A percentile compares a stretch with the other conserved stretches of the same genome.
Conservation (phyloP, 2,888 invertebrate genomes). For the Celastrina argiolus region DNA sequence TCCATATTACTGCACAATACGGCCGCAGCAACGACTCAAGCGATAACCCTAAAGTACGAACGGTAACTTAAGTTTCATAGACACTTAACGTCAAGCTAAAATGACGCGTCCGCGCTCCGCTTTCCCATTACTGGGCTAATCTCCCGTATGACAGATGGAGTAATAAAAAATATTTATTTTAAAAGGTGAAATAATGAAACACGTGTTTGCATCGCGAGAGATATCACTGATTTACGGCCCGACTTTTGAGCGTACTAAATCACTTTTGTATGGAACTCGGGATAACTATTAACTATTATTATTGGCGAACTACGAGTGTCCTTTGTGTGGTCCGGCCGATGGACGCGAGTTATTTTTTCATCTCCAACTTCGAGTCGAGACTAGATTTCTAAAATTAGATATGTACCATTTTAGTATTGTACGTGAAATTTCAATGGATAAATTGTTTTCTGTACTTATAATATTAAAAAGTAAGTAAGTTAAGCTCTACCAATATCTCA, state of each 20-base stretch:
- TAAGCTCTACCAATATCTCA: background rate
- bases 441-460: too few species aligned
- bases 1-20: background rate
- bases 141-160: slow-evolving; percentile 70
- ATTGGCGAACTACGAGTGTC: slow-evolving; percentile 55
- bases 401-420: background rate
- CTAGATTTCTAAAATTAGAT: background rate
- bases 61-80: slow-evolving; percentile 60
- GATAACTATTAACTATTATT: slow-evolving; percentile 76
- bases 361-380: slow-evolving; percentile 40
- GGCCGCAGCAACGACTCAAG: background rate
- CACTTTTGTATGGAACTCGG: slow-evolving; percentile 71
- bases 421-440: background rate
- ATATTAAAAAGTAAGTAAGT: too few species aligned
- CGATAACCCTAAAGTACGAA: slow-evolving; percentile 46
- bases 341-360: slow-evolving; percentile 52
- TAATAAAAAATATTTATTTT: slow-evolving; percentile 73
- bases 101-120: slow-evolving; percentile 51
- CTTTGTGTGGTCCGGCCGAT: slow-evolving; percentile 53
- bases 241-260: slow-evolving; percentile 73
- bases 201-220: slow-evolving; percentile 57
- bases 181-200: slow-evolving; percentile 72
- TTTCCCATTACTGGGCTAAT: slow-evolving; percentile 65
- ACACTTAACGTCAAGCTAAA: slow-evolving; percentile 66
- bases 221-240: slow-evolving; percentile 69